Evolutionary conservation across 2,888 invertebrate genomes (phyloP).

Genomic region (Erynnis tages): DNA sequence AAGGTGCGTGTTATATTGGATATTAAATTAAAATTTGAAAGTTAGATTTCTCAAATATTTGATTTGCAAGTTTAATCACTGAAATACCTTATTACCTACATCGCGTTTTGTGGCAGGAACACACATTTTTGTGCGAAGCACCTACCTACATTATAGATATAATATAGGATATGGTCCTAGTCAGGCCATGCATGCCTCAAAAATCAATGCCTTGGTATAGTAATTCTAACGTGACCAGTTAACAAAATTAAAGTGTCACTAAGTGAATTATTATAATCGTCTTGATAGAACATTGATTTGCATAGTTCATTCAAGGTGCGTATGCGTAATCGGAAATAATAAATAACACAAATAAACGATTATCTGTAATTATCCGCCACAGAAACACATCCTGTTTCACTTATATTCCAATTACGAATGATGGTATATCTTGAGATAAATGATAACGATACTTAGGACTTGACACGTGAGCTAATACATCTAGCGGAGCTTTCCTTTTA

Average conservation of each 20-base stretch:
- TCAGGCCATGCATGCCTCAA: too few species aligned
- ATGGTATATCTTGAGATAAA: slow-evolving; percentile 59
- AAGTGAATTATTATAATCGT: neutral
- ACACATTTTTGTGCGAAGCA: too few species aligned
- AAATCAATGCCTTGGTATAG: too few species aligned
- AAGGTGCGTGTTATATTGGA: too few species aligned
- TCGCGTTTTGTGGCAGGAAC: too few species aligned
- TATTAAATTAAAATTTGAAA: too few species aligned
- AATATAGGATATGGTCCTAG: too few species aligned
- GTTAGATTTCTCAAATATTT: too few species aligned
- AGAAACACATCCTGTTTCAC: slow-evolving; percentile 48
- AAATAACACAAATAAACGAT: slow-evolving; percentile 28
- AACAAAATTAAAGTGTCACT: neutral
- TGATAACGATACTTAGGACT: slow-evolving; percentile 54
- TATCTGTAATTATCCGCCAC: slow-evolving; percentile 24
- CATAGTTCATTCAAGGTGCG: slow-evolving; percentile 14
- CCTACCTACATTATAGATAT: neutral
- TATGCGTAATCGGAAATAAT: slow-evolving; percentile 24
- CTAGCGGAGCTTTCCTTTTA: slow-evolving; percentile 50
- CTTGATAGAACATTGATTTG: neutral
- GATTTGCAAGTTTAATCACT: too few species aligned
- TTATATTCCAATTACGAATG: slow-evolving; percentile 67
- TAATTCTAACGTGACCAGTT: neutral
- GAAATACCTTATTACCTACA: too few species aligned
- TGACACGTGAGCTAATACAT: slow-evolving; percentile 61